phyloP scores from a whole-genome alignment of 2,888 invertebrate genomes.

The Acronicta aceris region DNA sequence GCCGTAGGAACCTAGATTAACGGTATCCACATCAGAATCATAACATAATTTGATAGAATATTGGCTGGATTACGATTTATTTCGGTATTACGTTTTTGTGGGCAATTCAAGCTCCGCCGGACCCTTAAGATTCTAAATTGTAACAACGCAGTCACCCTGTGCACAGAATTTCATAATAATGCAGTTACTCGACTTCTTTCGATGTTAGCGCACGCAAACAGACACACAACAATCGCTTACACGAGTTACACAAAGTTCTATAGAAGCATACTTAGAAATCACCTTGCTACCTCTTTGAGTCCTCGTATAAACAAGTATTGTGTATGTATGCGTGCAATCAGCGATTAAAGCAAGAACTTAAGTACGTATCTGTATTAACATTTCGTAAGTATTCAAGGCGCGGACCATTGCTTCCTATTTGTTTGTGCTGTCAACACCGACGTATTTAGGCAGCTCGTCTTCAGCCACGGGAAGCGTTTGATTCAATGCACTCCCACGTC shows the following conservation, averaged over 20 bases:
- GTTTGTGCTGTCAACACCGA: constrained; percentile 52
- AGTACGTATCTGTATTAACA: constrained; percentile 25
- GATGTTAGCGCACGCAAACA: constrained; percentile 8
- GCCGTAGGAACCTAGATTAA: no score
- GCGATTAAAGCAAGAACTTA: not conserved
- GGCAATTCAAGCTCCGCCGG: no score
- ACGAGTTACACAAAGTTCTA: not conserved
- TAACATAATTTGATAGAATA: no score
- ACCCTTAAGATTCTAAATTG: no score
- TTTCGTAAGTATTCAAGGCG: constrained; percentile 42
- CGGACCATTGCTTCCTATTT: constrained; percentile 49
- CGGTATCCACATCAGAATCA: no score
- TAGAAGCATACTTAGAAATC: not conserved
- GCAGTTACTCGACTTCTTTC: constrained; percentile 23
- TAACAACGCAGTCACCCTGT: constrained; percentile 27
- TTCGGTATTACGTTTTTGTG: no score
- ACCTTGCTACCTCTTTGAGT: not conserved
- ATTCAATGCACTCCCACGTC: constrained; percentile 81
- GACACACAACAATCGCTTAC: constrained; percentile 1
- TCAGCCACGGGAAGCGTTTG: constrained; percentile 59
- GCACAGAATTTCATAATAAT: constrained; percentile 22
- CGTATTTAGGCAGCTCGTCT: constrained; percentile 56
- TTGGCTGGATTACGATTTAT: no score
- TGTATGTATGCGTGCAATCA: constrained; percentile 9
- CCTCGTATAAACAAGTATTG: not conserved